Evolutionary conservation across 2,888 invertebrate genomes (phyloP), one percentile per base, ranked within the genome.

Genomic region (Trachelus tabidus): DNA sequence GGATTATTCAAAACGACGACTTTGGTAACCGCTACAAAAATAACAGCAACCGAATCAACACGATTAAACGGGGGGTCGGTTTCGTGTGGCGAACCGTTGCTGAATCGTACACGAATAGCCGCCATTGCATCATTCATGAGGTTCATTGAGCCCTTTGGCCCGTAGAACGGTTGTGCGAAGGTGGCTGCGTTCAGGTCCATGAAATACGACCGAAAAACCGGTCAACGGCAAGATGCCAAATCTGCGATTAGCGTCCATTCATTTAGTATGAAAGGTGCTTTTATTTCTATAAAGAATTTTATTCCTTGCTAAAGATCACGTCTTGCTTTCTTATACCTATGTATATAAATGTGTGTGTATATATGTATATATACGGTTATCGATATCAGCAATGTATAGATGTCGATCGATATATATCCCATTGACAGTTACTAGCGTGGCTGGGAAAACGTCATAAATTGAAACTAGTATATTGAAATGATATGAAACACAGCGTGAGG

Each of bases 241-340:
- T 80, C 75, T 74, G 76, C 79, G 81, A 82, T 83, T 78, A 79
- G 78, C 75, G 79, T 81, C 77, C 81, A 82, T 82, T 83, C 83
- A 82, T 83, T 83, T 23, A 23, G 9, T 56, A 23, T 0, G 9
- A 9, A 56, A 0, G 9, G 9, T 56, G 23, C 9, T 56, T 56
- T 56, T 56, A 23, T 56, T 56, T 56, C 56, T 56, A 56, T 56
- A 9, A 23, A 23, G 23, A 56, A 56, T 56, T 56, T 23, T 56
- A 15, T 56, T 56, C 23, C 23, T 56, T 23, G 9, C 15, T 56
- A 23, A 56, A 23, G 23, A 56, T 56, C 56, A 23, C 23, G 23
- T 56, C 56, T 23, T 56, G 56, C 23, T 56, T 56, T 23, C 23
- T 6, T 40, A 6, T 40, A 15, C 12, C 12, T 40, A 0, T 12